Evolutionary conservation across 2,888 invertebrate genomes (phyloP).

Genomic region (Aphelenchoides bicaudatus): DNA sequence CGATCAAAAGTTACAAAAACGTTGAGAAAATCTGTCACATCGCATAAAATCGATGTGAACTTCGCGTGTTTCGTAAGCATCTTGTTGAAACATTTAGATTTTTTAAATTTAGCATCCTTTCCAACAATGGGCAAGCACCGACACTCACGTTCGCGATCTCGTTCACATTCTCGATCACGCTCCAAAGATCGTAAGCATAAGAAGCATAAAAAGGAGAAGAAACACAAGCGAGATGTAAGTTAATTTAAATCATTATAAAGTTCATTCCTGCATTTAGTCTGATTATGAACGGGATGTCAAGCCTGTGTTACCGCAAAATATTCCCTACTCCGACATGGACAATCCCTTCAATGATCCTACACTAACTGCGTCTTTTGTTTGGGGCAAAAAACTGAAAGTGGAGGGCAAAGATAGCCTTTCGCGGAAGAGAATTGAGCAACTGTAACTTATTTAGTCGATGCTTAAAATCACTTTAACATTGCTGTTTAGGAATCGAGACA

Average conservation of each 20-base stretch:
- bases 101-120: too few species aligned
- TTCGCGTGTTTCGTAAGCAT: too few species aligned
- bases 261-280: background rate
- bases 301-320: constrained; percentile 67
- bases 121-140: too few species aligned
- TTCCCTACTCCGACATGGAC: constrained; percentile 88
- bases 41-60: too few species aligned
- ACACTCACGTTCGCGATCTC: too few species aligned
- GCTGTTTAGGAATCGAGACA: constrained; percentile 41
- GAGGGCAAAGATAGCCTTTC: constrained; percentile 69
- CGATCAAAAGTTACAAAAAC: too few species aligned
- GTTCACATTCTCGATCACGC: background rate
- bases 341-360: constrained; percentile 98
- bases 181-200: constrained; percentile 6
- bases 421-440: constrained; percentile 44
- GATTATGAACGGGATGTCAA: constrained; percentile 31
- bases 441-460: constrained; percentile 19
- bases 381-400: constrained; percentile 90
- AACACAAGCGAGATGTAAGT: constrained; percentile 71
- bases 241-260: constrained; percentile 65
- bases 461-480: background rate
- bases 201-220: constrained; percentile 37
- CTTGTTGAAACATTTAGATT: too few species aligned
- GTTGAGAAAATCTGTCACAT: too few species aligned
- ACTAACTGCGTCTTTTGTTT: constrained; percentile 87